These are phyloP conservation scores for Agapornis canus DNA, from an alignment of 2,797 vertebrate species.

Conservation along the genomic window DNA sequence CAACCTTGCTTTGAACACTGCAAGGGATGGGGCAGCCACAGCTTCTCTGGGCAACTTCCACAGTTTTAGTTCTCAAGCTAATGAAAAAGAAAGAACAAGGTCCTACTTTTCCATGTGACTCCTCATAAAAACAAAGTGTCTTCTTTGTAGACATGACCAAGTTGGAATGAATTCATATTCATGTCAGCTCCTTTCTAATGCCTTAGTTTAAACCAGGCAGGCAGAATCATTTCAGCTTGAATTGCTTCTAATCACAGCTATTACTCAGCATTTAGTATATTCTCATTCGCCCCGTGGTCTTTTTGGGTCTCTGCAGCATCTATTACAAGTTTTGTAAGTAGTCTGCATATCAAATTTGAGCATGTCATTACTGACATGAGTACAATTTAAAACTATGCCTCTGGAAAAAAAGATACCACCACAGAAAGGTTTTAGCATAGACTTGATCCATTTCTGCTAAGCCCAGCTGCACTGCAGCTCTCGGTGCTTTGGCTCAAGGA, in stretches of 20 bases:
- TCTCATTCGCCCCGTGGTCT: neutral
- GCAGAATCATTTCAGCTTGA: neutral
- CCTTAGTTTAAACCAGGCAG: neutral
- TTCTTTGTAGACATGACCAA: neutral
- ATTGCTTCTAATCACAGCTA: neutral
- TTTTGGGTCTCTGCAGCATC: neutral
- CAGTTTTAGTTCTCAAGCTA: neutral
- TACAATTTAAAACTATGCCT: neutral
- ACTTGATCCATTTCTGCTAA: neutral
- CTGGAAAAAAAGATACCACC: neutral
- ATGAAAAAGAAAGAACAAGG: neutral
- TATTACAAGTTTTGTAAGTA: neutral
- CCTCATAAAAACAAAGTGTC: neutral
- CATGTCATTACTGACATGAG: neutral
- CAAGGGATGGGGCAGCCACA: neutral
- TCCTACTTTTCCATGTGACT: neutral
- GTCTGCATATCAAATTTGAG: neutral
- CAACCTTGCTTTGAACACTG: neutral
- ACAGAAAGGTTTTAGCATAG: neutral
- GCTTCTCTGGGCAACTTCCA: neutral
- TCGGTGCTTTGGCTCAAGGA: neutral
- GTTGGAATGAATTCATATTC: neutral
- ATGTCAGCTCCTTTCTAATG: neutral
- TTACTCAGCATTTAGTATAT: neutral
- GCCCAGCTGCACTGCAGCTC: neutral